Evolutionary conservation across 2,888 invertebrate species (phyloP).

Genomic region (Scaptomyza flava): DNA sequence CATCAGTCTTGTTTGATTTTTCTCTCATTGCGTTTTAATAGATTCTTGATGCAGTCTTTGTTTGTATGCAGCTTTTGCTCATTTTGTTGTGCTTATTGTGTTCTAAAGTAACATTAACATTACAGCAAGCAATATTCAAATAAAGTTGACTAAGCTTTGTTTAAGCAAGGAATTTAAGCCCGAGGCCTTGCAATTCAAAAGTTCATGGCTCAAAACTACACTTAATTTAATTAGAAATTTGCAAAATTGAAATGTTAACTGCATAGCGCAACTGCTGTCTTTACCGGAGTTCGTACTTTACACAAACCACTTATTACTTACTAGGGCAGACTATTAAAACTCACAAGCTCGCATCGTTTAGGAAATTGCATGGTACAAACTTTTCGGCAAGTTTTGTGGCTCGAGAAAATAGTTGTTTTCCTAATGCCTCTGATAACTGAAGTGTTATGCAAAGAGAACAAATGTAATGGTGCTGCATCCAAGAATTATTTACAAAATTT

Average conservation of each 20-base stretch:
- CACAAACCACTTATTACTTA: not conserved
- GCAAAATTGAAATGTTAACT: conserved; percentile 10
- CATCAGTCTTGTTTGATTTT: conserved; percentile 29
- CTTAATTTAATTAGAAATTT: conserved; percentile 7
- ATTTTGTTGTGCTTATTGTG: conserved; percentile 8
- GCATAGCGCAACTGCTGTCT: not conserved
- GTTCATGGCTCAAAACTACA: conserved; percentile 1
- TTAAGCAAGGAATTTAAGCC: not conserved
- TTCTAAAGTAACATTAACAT: not conserved
- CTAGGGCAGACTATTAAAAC: not conserved
- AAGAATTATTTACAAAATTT: not conserved
- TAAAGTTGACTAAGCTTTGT: not conserved
- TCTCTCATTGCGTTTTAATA: conserved; percentile 27
- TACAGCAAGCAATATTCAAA: not conserved
- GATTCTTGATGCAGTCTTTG: conserved; percentile 30
- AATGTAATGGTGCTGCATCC: not conserved
- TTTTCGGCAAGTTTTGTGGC: conserved; percentile 2
- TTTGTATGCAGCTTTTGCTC: conserved; percentile 16
- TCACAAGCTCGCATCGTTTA: conserved; percentile 3
- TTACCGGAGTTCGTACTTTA: not conserved
- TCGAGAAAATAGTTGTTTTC: not conserved
- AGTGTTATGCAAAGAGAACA: not conserved
- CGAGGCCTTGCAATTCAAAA: conserved; percentile 7
- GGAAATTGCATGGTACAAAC: conserved; percentile 7
- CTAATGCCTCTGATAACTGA: not conserved